phyloP scores from a whole-genome alignment of 2,113 vertebrate species.

The Choloepus hoffmanni region DNA sequence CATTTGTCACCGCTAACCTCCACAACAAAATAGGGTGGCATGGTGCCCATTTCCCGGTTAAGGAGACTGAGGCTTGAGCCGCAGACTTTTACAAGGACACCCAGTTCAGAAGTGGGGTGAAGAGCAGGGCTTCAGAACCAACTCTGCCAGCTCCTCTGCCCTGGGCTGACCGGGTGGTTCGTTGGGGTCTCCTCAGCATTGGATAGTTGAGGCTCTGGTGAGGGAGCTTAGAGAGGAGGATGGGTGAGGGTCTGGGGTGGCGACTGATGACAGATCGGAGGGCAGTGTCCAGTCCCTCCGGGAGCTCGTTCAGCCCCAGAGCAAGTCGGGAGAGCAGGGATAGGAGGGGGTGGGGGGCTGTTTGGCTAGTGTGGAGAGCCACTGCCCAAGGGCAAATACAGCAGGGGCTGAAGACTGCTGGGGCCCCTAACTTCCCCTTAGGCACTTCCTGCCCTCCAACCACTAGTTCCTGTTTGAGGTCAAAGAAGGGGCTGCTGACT shows the following conservation, averaged over 20 bases:
- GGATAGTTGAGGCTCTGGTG: neutral
- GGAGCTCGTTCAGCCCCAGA: neutral
- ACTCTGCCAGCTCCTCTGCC: neutral
- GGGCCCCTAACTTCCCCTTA: constrained; percentile 66
- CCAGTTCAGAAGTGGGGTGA: neutral
- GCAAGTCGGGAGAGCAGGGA: neutral
- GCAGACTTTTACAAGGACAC: neutral
- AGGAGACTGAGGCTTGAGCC: neutral
- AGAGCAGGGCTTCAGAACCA: neutral
- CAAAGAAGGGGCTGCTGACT: neutral
- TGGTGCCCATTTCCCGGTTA: neutral
- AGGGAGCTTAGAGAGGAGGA: neutral
- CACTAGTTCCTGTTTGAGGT: constrained; percentile 75
- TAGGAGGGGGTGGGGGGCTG: too few species aligned
- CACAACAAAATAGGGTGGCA: fast-evolving
- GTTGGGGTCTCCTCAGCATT: neutral
- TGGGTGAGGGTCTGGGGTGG: too few species aligned
- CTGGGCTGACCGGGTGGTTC: neutral
- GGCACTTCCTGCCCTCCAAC: constrained; percentile 69
- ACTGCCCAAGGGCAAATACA: neutral
- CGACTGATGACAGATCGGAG: neutral
- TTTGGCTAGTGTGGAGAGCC: neutral
- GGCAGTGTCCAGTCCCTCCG: neutral
- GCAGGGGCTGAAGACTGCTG: neutral
- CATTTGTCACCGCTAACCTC: neutral